phyloP scores from a whole-genome alignment of 2,113 vertebrate genomes.

The Callaeas wilsoni region DNA sequence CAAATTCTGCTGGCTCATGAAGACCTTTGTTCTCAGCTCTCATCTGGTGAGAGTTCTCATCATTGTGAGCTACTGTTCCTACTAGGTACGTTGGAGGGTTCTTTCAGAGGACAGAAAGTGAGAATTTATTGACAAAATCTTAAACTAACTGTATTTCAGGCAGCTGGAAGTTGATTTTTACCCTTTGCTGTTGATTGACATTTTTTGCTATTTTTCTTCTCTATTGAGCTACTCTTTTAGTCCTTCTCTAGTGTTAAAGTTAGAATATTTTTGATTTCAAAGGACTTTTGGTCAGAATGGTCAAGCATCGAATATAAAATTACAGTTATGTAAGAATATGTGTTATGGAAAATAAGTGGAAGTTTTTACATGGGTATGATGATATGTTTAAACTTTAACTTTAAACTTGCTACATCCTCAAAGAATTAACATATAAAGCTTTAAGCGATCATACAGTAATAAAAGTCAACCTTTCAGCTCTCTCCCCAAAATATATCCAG shows the following conservation, averaged over 20 bases:
- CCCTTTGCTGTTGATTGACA: neutral
- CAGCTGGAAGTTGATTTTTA: neutral
- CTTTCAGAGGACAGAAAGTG: neutral
- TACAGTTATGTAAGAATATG: neutral
- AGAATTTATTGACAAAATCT: neutral
- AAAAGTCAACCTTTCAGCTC: neutral
- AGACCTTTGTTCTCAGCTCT: neutral
- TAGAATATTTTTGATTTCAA: neutral
- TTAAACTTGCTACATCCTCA: neutral
- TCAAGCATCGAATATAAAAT: neutral
- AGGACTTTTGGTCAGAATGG: neutral
- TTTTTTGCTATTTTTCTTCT: neutral
- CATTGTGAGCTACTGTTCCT: neutral
- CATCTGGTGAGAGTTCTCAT: neutral
- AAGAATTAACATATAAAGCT: neutral
- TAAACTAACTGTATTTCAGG: neutral
- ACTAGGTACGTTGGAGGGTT: neutral
- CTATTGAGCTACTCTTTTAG: neutral
- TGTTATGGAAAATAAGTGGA: neutral
- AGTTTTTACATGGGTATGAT: neutral
- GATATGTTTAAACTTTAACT: too few species aligned
- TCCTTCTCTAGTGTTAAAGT: neutral
- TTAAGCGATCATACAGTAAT: neutral
- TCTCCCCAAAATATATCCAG: neutral
- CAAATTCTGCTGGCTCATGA: neutral